These are phyloP conservation scores for Branchinecta lynchi DNA, from an alignment of 1,140 invertebrate genomes.

Conservation along the genomic window DNA sequence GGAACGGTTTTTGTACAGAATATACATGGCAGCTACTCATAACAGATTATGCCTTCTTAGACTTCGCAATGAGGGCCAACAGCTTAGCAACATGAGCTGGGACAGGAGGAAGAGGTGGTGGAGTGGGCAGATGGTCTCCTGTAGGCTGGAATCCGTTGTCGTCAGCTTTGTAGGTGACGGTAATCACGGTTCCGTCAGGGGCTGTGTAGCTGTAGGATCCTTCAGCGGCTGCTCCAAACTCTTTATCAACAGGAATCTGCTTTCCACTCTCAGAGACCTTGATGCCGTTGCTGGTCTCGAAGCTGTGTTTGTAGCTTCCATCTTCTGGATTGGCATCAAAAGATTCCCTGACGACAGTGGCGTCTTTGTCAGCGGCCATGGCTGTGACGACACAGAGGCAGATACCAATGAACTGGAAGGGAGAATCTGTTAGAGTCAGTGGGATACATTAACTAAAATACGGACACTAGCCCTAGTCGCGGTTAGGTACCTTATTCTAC, in stretches of 20 bases:
- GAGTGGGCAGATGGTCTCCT: constrained; percentile 25
- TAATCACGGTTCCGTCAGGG: constrained; percentile 23
- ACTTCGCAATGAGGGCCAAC: constrained; percentile 14
- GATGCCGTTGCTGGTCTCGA: constrained; percentile 54
- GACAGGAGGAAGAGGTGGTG: constrained; percentile 20
- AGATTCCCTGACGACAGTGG: not conserved
- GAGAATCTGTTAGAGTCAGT: too few species aligned
- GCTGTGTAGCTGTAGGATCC: constrained; percentile 25
- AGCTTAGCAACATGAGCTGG: constrained; percentile 16
- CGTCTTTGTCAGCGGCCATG: not conserved
- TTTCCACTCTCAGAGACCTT: constrained; percentile 37
- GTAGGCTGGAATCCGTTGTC: constrained; percentile 26
- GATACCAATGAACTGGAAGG: not conserved
- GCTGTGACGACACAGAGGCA: not conserved
- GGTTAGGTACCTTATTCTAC: too few species aligned
- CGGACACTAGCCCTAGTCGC: too few species aligned
- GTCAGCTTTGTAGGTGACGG: constrained; percentile 24
- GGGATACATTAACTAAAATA: too few species aligned
- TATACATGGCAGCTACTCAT: too few species aligned
- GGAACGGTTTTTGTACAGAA: too few species aligned
- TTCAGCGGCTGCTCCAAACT: constrained; percentile 28
- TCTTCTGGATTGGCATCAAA: not conserved
- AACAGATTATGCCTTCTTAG: not conserved
- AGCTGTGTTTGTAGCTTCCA: constrained; percentile 34
- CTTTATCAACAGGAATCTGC: constrained; percentile 15